phyloP scores from a whole-genome alignment of 2,888 invertebrate genomes.

The Acleris sparsana region DNA sequence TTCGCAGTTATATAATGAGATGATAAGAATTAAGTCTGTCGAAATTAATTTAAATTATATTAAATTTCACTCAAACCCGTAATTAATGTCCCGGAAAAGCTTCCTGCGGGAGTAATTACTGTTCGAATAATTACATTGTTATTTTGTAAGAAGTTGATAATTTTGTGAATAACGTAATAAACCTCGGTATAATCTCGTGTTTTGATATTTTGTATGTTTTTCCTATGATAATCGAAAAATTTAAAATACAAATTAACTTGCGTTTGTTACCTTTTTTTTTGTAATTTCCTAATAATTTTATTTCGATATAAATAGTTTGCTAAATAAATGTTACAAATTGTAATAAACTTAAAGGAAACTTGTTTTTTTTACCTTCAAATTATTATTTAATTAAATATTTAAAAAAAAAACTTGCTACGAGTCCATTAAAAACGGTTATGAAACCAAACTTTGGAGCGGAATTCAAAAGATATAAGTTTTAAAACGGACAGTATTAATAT shows the following conservation, averaged over 20 bases:
- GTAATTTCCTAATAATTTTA: too few species aligned
- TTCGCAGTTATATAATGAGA: constrained; percentile 19
- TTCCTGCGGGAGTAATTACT: constrained; percentile 25
- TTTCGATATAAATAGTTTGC: too few species aligned
- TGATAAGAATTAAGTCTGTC: constrained; percentile 20
- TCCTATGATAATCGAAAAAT: neutral
- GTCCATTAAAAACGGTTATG: too few species aligned
- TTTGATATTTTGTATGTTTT: constrained; percentile 1
- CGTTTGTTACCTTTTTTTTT: too few species aligned
- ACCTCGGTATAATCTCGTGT: constrained; percentile 1
- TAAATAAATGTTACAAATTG: too few species aligned
- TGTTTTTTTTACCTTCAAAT: too few species aligned
- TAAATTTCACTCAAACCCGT: constrained; percentile 24
- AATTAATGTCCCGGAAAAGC: constrained; percentile 33
- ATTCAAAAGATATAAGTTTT: too few species aligned
- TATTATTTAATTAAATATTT: too few species aligned
- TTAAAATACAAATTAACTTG: neutral
- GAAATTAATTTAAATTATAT: constrained; percentile 27
- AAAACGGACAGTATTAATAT: neutral
- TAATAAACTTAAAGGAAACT: too few species aligned
- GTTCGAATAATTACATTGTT: constrained; percentile 32
- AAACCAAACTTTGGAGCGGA: too few species aligned
- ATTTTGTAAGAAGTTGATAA: constrained; percentile 31
- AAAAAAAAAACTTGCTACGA: too few species aligned
- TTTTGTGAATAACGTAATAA: constrained; percentile 17